A percentile compares a stretch with the other conserved stretches of the same genome.
phyloP scores from a whole-genome alignment of 2,113 vertebrate species.

The Callospermophilus lateralis region DNA sequence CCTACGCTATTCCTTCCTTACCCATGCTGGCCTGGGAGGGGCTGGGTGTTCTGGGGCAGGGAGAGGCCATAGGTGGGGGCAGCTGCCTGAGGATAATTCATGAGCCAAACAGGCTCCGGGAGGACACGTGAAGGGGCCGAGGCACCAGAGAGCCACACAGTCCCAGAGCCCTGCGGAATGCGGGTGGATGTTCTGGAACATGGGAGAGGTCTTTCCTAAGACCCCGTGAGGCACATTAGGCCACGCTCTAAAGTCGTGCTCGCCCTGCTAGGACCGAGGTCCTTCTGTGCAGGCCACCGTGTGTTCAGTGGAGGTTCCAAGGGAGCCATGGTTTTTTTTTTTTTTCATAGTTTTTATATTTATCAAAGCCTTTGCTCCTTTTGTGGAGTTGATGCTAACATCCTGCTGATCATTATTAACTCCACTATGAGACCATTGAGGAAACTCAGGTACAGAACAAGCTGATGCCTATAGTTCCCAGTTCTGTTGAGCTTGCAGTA shows the following conservation, averaged over 20 bases:
- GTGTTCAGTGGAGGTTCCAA: slow-evolving; percentile 63
- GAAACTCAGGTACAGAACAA: neutral
- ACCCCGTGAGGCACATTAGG: neutral
- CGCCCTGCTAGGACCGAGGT: neutral
- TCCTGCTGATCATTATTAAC: slow-evolving; percentile 20
- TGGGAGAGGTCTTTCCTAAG: neutral
- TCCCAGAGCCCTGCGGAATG: neutral
- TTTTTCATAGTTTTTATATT: slow-evolving; percentile 56
- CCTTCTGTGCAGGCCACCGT: neutral
- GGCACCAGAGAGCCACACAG: neutral
- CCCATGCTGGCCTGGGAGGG: neutral
- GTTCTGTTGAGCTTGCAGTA: neutral
- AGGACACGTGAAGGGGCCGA: neutral
- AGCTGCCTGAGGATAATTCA: neutral
- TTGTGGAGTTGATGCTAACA: neutral
- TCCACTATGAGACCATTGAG: neutral
- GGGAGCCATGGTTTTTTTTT: slow-evolving; percentile 30
- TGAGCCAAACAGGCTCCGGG: neutral
- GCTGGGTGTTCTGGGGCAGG: neutral
- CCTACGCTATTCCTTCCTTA: neutral
- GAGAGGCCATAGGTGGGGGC: neutral
- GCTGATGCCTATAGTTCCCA: neutral
- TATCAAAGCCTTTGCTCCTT: slow-evolving; percentile 23
- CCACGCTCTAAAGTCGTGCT: neutral
- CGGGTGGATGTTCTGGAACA: neutral